These are phyloP conservation scores for Beris chalybata DNA, from an alignment of 2,888 invertebrate species.

Conservation along the genomic window DNA sequence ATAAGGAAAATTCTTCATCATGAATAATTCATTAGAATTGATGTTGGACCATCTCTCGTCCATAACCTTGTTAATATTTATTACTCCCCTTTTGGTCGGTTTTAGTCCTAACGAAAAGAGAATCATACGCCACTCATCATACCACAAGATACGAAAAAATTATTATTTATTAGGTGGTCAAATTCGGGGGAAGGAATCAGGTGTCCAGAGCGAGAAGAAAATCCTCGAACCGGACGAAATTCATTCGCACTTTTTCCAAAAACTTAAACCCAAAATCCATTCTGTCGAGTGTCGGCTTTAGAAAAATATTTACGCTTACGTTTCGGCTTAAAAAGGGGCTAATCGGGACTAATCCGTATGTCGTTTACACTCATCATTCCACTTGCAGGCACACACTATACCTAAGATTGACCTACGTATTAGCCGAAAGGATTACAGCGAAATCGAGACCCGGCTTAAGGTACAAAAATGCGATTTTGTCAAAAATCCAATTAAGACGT, in stretches of 20 bases:
- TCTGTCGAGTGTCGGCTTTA: slow-evolving; percentile 19
- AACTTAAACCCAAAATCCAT: slow-evolving; percentile 15
- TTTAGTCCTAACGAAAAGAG: too few relatives aligned
- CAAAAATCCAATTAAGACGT: slow-evolving; percentile 30
- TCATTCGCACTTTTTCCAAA: neutral
- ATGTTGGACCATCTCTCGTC: too few relatives aligned
- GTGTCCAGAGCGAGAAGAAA: too few relatives aligned
- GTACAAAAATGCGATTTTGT: slow-evolving; percentile 23
- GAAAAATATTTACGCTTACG: slow-evolving; percentile 30
- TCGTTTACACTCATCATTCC: slow-evolving; percentile 24
- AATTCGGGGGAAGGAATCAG: too few relatives aligned
- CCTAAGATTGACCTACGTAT: slow-evolving; percentile 2
- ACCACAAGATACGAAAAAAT: too few relatives aligned
- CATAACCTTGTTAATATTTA: too few relatives aligned
- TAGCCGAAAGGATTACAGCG: slow-evolving; percentile 21
- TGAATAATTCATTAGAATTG: too few relatives aligned
- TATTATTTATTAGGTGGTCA: too few relatives aligned
- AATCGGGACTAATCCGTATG: slow-evolving; percentile 24
- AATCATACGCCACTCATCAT: too few relatives aligned
- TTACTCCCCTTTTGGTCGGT: too few relatives aligned
- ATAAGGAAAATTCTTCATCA: too few relatives aligned
- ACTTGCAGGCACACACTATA: neutral
- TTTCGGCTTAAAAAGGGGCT: slow-evolving; percentile 22
- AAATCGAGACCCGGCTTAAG: slow-evolving; percentile 27
- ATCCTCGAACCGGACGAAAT: too few relatives aligned